A percentile compares a stretch with the other conserved stretches of the same genome.
Conservation (phyloP, 2,113 vertebrate species). For the Myiagra hebetior region DNA sequence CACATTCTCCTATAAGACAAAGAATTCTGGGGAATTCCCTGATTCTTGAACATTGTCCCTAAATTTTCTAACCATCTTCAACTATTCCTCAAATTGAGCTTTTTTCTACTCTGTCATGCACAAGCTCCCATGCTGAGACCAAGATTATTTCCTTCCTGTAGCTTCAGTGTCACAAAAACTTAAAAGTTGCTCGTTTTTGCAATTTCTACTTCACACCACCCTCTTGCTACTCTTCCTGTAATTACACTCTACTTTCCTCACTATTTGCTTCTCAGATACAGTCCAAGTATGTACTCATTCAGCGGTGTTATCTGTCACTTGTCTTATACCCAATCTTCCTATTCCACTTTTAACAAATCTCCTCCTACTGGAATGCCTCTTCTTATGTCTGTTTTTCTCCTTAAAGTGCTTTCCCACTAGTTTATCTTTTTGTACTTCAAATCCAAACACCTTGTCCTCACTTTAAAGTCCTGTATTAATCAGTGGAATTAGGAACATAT, state of each 20-base stretch:
- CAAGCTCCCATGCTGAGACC: background rate
- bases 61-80: background rate
- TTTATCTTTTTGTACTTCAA: background rate
- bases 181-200: background rate
- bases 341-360: background rate
- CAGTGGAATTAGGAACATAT: background rate
- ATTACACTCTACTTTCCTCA: background rate
- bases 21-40: background rate
- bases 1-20: background rate
- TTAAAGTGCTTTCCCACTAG: background rate
- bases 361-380: background rate
- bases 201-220: background rate
- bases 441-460: background rate
- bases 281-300: background rate
- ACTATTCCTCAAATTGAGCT: background rate
- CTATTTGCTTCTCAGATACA: background rate
- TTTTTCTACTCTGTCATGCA: background rate
- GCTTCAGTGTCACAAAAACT: background rate
- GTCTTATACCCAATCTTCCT: background rate
- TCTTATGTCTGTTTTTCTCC: background rate
- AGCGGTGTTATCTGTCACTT: background rate
- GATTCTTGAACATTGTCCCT: background rate
- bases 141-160: background rate
- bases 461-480: background rate
- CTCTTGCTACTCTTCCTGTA: background rate